Evolutionary conservation across 2,797 vertebrate species (phyloP).

Genomic region (Helarctos malayanus): DNA sequence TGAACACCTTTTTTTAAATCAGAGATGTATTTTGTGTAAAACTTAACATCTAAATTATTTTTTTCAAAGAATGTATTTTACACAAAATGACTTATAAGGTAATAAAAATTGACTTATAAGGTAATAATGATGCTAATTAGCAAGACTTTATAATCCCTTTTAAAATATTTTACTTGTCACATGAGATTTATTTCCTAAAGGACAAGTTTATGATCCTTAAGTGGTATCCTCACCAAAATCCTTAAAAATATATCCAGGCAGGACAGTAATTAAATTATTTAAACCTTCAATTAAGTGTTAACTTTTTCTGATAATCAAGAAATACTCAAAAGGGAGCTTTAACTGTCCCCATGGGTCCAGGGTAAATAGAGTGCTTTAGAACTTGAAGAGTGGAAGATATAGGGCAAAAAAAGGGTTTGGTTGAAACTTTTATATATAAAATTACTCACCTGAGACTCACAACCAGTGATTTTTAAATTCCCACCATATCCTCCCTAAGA

Average conservation of each 20-base stretch:
- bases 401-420: not conserved
- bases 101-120: not conserved
- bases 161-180: not conserved
- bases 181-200: not conserved
- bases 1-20: not conserved
- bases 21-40: conserved; percentile 20
- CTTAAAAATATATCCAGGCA: not conserved
- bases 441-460: not conserved
- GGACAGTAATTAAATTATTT: not conserved
- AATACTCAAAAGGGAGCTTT: not conserved
- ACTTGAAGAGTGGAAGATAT: not conserved
- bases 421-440: not conserved
- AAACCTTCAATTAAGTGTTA: not conserved
- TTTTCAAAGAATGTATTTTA: not conserved
- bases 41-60: not conserved
- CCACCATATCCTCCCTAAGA: not conserved
- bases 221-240: not conserved
- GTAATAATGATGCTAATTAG: not conserved
- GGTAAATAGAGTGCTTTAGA: not conserved
- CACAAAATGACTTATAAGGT: not conserved
- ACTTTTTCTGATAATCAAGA: not conserved
- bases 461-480: not conserved
- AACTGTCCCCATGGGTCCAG: not conserved
- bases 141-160: not conserved
- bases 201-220: not conserved